Conservation (phyloP, 1,140 invertebrate genomes). For the Phymastichus coffea region DNA sequence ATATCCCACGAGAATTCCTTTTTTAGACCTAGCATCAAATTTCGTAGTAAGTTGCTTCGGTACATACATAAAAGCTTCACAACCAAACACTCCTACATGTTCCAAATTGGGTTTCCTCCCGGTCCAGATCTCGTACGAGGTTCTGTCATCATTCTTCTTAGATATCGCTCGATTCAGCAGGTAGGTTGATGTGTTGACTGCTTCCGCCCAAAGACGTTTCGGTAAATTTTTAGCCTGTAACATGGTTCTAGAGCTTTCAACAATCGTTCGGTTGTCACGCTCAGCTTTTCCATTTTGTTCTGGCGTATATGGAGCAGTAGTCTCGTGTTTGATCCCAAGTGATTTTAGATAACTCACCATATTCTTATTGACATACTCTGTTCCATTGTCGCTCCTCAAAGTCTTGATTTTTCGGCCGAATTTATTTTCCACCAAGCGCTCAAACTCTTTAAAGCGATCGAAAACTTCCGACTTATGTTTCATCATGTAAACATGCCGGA, state of each 20-base stretch:
- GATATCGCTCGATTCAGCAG: slow-evolving; percentile 37
- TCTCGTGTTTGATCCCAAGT: slow-evolving; percentile 31
- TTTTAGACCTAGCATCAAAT: neutral
- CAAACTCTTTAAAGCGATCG: slow-evolving; percentile 41
- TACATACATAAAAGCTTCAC: slow-evolving; percentile 8
- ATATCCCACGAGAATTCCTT: neutral
- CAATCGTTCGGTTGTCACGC: slow-evolving; percentile 45
- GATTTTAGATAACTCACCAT: slow-evolving; percentile 15
- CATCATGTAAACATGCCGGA: slow-evolving; percentile 31
- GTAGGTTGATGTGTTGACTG: slow-evolving; percentile 41
- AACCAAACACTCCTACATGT: slow-evolving; percentile 18
- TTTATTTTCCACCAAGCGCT: slow-evolving; percentile 37
- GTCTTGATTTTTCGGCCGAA: slow-evolving; percentile 25
- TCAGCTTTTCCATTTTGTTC: slow-evolving; percentile 42
- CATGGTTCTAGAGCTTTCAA: slow-evolving; percentile 48
- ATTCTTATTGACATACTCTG: slow-evolving; percentile 18
- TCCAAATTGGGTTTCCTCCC: slow-evolving; percentile 34
- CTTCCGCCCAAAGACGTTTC: slow-evolving; percentile 51
- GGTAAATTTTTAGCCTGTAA: slow-evolving; percentile 39
- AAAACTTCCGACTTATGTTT: slow-evolving; percentile 37
- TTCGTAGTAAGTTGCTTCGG: neutral
- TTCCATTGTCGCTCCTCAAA: slow-evolving; percentile 29
- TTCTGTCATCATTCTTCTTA: slow-evolving; percentile 35
- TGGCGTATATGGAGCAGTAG: slow-evolving; percentile 41
- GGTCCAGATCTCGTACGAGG: slow-evolving; percentile 41